These are phyloP conservation scores for Aplysina aerophoba DNA, from an alignment of 37 sponge, comb jelly and placozoan genomes.

Conservation along the genomic window DNA sequence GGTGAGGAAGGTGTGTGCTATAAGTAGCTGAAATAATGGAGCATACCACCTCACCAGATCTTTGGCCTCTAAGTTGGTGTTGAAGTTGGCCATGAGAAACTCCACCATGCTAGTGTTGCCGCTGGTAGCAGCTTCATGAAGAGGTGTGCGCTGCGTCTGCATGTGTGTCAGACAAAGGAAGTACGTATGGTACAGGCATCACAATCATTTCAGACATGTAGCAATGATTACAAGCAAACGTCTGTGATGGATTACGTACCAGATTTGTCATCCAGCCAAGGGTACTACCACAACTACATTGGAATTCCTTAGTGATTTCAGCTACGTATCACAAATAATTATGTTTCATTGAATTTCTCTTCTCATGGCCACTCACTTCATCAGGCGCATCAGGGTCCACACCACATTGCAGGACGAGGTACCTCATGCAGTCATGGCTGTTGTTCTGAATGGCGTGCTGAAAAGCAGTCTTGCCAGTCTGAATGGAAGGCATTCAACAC, in stretches of 20 bases:
- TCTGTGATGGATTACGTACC: too few relatives aligned
- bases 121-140: not conserved
- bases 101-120: not conserved
- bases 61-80: not conserved
- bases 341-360: too few relatives aligned
- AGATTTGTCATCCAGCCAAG: too few relatives aligned
- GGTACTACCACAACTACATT: too few relatives aligned
- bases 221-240: too few relatives aligned
- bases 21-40: too few relatives aligned
- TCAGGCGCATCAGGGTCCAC: not conserved
- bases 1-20: too few relatives aligned
- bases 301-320: too few relatives aligned
- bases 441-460: not conserved
- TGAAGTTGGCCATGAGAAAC: conserved; percentile 5
- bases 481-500: not conserved
- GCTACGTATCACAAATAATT: too few relatives aligned
- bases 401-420: not conserved
- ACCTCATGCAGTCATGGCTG: conserved; percentile 2
- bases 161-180: not conserved
- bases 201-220: too few relatives aligned
- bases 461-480: conserved; percentile 4
- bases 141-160: not conserved
- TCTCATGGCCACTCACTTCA: not conserved
- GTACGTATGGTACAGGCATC: not conserved
- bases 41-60: conserved; percentile 5